phyloP scores from a whole-genome alignment of 2,888 invertebrate genomes.

The Caenorhabditis sulstoni region DNA sequence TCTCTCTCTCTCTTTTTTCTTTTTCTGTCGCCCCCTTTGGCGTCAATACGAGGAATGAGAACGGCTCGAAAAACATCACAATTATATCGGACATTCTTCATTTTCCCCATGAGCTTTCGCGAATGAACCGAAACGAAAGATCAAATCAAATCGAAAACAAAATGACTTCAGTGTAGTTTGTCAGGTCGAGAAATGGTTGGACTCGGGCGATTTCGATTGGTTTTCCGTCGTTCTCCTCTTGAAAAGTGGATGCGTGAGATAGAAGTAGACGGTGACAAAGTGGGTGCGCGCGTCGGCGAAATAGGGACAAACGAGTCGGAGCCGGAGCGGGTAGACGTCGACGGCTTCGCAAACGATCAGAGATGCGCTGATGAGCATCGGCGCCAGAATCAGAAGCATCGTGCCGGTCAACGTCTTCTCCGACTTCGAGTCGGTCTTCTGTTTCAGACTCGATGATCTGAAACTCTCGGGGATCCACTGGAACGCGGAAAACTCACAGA shows the following conservation, averaged over 20 bases:
- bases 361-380: background rate
- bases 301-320: background rate
- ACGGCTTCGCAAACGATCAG: background rate
- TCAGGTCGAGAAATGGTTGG: too few relatives aligned
- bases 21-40: too few relatives aligned
- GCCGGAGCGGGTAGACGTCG: background rate
- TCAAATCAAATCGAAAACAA: too few relatives aligned
- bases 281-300: background rate
- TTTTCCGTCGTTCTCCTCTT: background rate
- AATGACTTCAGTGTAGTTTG: background rate
- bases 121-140: too few relatives aligned
- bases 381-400: background rate
- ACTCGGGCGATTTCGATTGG: too few relatives aligned
- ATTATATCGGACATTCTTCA: too few relatives aligned
- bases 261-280: background rate
- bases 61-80: too few relatives aligned
- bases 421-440: background rate
- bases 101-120: too few relatives aligned
- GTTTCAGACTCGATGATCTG: background rate
- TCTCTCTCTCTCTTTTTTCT: too few relatives aligned
- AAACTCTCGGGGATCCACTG: too few relatives aligned
- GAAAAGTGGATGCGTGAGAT: background rate
- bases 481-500: background rate
- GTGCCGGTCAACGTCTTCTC: slow-evolving; percentile 7
- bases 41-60: too few relatives aligned